Evolutionary conservation across 1,140 invertebrate species (phyloP).

Genomic region (Asbolus verrucosus): DNA sequence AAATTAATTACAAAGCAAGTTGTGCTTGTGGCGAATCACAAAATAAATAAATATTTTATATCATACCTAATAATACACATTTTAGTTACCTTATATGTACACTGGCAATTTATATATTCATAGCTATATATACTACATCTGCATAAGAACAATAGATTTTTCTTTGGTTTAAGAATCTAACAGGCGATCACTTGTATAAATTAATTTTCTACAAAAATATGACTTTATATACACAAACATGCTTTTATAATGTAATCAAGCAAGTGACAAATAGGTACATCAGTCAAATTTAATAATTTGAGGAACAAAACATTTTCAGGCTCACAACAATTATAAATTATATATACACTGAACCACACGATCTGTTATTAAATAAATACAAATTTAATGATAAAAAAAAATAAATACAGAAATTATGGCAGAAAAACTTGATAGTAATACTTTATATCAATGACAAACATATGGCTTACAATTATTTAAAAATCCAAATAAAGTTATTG

Average conservation of each 20-base stretch:
- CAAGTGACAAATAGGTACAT: constrained; percentile 47
- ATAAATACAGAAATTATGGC: constrained; percentile 45
- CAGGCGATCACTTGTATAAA: constrained; percentile 47
- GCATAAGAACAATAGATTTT: constrained; percentile 49
- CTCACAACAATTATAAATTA: constrained; percentile 41
- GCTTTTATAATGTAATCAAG: constrained; percentile 47
- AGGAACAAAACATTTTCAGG: constrained; percentile 48
- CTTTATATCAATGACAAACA: constrained; percentile 17
- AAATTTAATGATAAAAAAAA: constrained; percentile 43
- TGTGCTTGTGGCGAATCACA: constrained; percentile 18
- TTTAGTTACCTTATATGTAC: constrained; percentile 45
- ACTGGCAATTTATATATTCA: constrained; percentile 51
- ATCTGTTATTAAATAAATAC: constrained; percentile 45
- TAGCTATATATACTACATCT: constrained; percentile 46
- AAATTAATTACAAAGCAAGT: constrained; percentile 6
- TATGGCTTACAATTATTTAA: constrained; percentile 16
- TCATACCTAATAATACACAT: constrained; percentile 43
- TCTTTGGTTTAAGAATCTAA: constrained; percentile 57
- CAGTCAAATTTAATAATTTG: constrained; percentile 49
- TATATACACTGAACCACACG: constrained; percentile 28
- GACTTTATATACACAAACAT: constrained; percentile 56
- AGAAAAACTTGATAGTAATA: constrained; percentile 37
- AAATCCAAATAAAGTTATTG: too few species aligned
- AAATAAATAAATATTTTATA: constrained; percentile 44
- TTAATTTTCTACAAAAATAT: constrained; percentile 56